phyloP scores from a whole-genome alignment of 2,888 invertebrate species.

The Chrysotoxum bicinctum region DNA sequence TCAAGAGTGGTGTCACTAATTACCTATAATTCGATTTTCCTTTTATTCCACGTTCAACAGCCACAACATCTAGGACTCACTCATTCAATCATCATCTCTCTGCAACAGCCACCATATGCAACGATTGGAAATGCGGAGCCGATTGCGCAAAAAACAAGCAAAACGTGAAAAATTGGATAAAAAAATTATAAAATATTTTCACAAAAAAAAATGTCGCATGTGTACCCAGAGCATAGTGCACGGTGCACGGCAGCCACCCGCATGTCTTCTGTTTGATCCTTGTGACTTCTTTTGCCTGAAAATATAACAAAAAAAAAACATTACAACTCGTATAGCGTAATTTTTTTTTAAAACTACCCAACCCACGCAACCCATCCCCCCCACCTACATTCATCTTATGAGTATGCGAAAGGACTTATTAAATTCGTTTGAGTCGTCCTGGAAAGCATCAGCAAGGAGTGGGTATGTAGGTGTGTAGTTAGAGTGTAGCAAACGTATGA shows the following conservation, averaged over 20 bases:
- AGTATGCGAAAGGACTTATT: constrained; percentile 72
- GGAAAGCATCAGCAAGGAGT: constrained; percentile 4
- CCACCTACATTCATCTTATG: constrained; percentile 45
- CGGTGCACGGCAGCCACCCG: constrained; percentile 23
- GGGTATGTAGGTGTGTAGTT: neutral
- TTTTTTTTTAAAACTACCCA: neutral
- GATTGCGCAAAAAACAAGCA: constrained; percentile 34
- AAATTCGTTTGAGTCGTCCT: constrained; percentile 65
- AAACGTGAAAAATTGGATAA: neutral
- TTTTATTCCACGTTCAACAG: constrained; percentile 44
- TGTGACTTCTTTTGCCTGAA: constrained; percentile 36
- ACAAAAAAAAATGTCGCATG: constrained; percentile 52
- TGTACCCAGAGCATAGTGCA: constrained; percentile 25
- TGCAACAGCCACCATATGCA: constrained; percentile 38
- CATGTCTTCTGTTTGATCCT: constrained; percentile 64
- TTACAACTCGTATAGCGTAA: constrained; percentile 40
- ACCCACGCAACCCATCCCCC: neutral
- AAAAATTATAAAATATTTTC: constrained; percentile 44
- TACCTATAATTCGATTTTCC: constrained; percentile 72
- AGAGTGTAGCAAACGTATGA: constrained; percentile 55
- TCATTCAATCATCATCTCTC: constrained; percentile 13
- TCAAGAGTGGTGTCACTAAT: constrained; percentile 68
- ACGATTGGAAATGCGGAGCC: constrained; percentile 37
- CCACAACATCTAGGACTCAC: constrained; percentile 8
- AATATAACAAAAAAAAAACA: constrained; percentile 41